Percentiles rank a stretch among this genome's conserved stretches.
phyloP scores from a whole-genome alignment of 1,140 invertebrate genomes.

The Tetragnatha versicolor region DNA sequence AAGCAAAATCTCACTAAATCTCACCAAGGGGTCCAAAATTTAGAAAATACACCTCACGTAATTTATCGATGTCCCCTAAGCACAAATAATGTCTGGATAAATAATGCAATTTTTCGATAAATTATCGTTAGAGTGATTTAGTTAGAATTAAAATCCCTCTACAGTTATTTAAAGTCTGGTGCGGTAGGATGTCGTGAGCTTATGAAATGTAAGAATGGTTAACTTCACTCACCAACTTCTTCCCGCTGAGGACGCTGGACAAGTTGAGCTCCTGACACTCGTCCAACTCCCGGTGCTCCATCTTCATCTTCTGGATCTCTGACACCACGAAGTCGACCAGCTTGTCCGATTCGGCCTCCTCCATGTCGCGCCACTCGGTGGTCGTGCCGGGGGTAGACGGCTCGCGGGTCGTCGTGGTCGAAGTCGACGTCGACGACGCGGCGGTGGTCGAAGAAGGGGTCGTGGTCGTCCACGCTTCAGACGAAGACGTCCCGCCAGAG shows the following conservation, averaged over 20 bases:
- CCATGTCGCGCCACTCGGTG: constrained; percentile 47
- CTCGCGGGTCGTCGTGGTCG: background rate
- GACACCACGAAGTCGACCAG: constrained; percentile 45
- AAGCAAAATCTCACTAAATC: no score
- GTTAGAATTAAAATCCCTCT: no score
- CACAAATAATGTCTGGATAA: no score
- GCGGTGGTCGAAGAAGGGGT: background rate
- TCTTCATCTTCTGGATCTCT: constrained; percentile 51
- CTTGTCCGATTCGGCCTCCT: constrained; percentile 38
- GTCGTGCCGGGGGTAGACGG: background rate
- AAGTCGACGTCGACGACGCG: background rate
- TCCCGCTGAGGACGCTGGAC: constrained; percentile 37
- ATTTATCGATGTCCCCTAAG: no score
- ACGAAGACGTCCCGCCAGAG: background rate
- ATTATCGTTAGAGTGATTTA: no score
- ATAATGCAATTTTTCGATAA: no score
- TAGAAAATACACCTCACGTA: no score
- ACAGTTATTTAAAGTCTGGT: no score
- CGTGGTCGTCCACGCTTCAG: background rate
- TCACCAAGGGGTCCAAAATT: no score
- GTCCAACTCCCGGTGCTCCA: constrained; percentile 53
- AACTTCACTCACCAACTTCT: constrained; percentile 48
- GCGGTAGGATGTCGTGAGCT: no score
- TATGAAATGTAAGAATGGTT: background rate
- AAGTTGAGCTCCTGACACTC: constrained; percentile 49